Percentiles rank a stretch among this genome's conserved stretches.
These are phyloP conservation scores for Drosophila lacteicornis DNA, from an alignment of 1,140 invertebrate species.

Conservation along the genomic window DNA sequence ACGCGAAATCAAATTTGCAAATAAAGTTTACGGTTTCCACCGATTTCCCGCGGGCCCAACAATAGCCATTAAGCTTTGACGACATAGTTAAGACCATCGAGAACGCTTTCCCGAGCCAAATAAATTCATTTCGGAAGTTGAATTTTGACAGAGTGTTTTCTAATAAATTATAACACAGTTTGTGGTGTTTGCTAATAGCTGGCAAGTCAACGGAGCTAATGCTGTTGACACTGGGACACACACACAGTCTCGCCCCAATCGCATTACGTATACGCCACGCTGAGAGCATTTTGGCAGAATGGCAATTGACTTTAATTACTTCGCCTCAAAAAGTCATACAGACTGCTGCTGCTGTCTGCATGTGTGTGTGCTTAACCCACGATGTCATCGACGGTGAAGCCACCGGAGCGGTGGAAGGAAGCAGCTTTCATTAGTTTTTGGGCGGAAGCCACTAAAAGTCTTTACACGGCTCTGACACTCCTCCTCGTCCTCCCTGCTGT, in stretches of 20 bases:
- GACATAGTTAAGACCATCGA: conserved; percentile 5
- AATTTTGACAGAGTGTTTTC: conserved; percentile 34
- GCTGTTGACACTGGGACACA: conserved; percentile 46
- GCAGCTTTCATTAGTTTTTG: conserved; percentile 73
- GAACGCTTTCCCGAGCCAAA: conserved; percentile 1
- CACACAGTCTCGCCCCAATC: conserved; percentile 26
- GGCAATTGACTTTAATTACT: conserved; percentile 81
- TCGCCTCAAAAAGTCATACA: conserved; percentile 66
- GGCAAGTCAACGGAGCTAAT: conserved; percentile 60
- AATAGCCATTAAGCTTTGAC: conserved; percentile 13
- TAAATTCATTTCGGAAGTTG: conserved; percentile 15
- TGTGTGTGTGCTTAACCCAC: conserved; percentile 33
- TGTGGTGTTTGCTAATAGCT: conserved; percentile 62
- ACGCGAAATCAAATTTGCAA: conserved; percentile 32
- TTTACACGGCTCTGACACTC: conserved; percentile 64
- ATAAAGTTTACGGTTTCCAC: conserved; percentile 22
- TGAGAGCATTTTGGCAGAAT: conserved; percentile 73
- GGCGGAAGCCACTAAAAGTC: conserved; percentile 65
- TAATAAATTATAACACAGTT: conserved; percentile 65
- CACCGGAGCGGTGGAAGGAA: conserved; percentile 3
- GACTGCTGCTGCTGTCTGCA: conserved; percentile 12
- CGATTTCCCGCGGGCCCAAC: conserved; percentile 17
- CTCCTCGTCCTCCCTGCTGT: background rate
- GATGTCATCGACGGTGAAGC: conserved; percentile 45
- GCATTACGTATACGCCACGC: conserved; percentile 75